A percentile compares a stretch with the other conserved stretches of the same genome.
phyloP scores from a whole-genome alignment of 2,797 vertebrate species.

The Phoeniculus purpureus region DNA sequence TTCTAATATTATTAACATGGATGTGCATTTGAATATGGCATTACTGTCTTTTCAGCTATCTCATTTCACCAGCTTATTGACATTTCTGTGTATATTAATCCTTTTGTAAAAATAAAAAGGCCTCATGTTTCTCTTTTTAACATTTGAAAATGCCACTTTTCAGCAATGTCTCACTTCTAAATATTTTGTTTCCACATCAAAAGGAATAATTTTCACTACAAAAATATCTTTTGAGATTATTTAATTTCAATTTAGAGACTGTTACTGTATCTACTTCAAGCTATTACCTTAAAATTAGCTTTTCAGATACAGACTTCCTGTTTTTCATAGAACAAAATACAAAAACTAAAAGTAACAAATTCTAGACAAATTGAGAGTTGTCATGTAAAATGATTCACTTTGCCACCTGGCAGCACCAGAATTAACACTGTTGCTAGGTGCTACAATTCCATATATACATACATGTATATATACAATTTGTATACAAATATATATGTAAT shows the following conservation, averaged over 20 bases:
- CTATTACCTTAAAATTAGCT: neutral
- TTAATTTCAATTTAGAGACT: neutral
- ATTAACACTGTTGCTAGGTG: neutral
- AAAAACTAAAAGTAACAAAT: neutral
- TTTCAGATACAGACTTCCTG: neutral
- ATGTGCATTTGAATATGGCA: neutral
- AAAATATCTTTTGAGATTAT: neutral
- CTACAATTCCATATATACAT: neutral
- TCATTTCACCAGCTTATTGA: neutral
- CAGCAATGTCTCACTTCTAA: neutral
- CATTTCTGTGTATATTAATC: neutral
- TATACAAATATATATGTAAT: no score
- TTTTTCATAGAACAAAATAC: neutral
- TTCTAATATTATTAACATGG: neutral
- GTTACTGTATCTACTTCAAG: neutral
- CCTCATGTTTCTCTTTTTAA: neutral
- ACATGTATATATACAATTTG: no score
- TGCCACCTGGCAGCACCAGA: neutral
- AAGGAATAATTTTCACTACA: neutral
- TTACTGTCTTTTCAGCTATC: neutral
- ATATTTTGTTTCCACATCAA: neutral
- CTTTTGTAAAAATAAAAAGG: neutral
- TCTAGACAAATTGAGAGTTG: neutral
- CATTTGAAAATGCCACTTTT: neutral
- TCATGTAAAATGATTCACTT: neutral